Evolutionary conservation across 1,140 invertebrate genomes (phyloP).

Genomic region (Zaprionus ornatus): DNA sequence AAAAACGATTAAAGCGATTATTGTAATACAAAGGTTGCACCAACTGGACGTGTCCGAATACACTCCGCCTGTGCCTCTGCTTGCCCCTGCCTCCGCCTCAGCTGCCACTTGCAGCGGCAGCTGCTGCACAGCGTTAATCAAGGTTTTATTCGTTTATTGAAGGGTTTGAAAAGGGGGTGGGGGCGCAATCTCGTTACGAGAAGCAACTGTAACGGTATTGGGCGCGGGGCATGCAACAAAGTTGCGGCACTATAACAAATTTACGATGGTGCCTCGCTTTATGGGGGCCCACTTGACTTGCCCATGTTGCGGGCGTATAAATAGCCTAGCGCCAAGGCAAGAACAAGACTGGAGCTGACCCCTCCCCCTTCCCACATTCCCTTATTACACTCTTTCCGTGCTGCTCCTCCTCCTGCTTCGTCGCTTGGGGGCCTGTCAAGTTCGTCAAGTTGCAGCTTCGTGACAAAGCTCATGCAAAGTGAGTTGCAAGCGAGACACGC

Average conservation of each 20-base stretch:
- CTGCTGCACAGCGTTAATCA: conserved; percentile 67
- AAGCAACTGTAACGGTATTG: conserved; percentile 59
- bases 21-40: not conserved
- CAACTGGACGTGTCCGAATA: not conserved
- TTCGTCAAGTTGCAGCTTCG: conserved; percentile 42
- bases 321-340: conserved; percentile 32
- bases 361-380: not conserved
- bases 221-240: conserved; percentile 44
- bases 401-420: not conserved
- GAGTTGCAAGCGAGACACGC: conserved; percentile 28
- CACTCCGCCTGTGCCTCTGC: not conserved
- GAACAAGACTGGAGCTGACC: not conserved
- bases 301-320: conserved; percentile 24
- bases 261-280: conserved; percentile 38
- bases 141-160: conserved; percentile 70
- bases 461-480: conserved; percentile 50
- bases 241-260: conserved; percentile 50
- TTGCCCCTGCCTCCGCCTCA: not conserved
- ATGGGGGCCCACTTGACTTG: conserved; percentile 31
- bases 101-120: conserved; percentile 2
- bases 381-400: not conserved
- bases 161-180: not conserved
- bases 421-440: conserved; percentile 25
- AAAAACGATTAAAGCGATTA: conserved; percentile 38
- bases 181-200: conserved; percentile 58